Base-by-base conservation (phyloP, 2,888 invertebrate species). In the Tanypteryx hageni region DNA sequence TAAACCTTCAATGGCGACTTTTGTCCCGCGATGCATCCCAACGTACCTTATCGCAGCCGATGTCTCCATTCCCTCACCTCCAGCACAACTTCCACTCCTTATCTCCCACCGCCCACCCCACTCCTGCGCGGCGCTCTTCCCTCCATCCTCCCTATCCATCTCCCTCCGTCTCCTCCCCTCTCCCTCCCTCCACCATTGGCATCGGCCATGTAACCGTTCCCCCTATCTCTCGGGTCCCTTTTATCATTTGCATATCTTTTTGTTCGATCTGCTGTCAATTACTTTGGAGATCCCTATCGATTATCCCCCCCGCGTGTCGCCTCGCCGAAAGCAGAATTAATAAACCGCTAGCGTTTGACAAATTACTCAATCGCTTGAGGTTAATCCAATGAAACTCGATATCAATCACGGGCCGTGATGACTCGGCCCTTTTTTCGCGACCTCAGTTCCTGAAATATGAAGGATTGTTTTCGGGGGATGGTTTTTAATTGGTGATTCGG, bases 251-350 rank as follows among this genome's bases (percentile, higher is more conserved):
- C 76, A 76, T 76, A 76, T 76, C 76, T 76, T 27, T 76, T 27
- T 14, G 76, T 27, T 76, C 76, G 14, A 76, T 76, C 76, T 76
- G 76, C 76, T 76, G 76, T 76, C 76, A 76, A 76, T 76, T 76
- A 76, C 76, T 76, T 76, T 76, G 76, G 76, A 76, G 76, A 76
- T 76, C 76, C 76, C 10, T 76, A 76, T 76, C 76, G 76, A 76
- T 76, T 76, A 76, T 76, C 76, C 22, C 76, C 13, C 76, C 27
- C 76, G 22, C 27, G 22, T 76, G 76, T 76, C 76, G 22, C n/a
- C 68, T 68, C 68, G 76, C 76, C 76, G 27, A 76, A 76, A 10
- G 76, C 76, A 27, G 76, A 27, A 76, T 76, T 76, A 76, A 76
- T 76, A 76, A 76, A 76, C 76, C 27, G 22, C 27, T 14, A 27